phyloP scores from a whole-genome alignment of 2,888 invertebrate species.

The Cremastobaeus sp. region DNA sequence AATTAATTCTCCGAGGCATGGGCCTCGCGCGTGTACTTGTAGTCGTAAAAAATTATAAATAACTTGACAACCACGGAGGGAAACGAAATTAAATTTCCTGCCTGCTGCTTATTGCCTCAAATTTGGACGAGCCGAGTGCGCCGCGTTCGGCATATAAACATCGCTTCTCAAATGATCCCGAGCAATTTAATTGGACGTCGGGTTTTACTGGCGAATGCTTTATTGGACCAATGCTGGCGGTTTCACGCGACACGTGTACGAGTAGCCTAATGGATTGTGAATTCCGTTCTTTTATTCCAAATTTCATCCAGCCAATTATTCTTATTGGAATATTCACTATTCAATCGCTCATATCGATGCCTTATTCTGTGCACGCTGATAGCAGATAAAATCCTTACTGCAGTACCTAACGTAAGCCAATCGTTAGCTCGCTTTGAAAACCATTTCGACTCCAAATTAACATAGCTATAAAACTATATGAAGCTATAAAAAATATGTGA shows the following conservation, averaged over 20 bases:
- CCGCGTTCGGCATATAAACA: constrained; percentile 15
- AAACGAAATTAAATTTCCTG: constrained; percentile 49
- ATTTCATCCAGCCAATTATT: constrained; percentile 23
- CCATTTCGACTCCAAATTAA: no score
- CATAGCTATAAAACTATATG: no score
- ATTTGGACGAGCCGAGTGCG: constrained; percentile 33
- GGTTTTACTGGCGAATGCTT: constrained; percentile 30
- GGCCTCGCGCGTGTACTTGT: constrained; percentile 5
- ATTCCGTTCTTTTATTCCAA: constrained; percentile 14
- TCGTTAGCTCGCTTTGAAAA: no score
- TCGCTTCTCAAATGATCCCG: constrained; percentile 15
- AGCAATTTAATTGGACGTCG: constrained; percentile 35
- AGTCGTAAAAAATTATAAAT: constrained; percentile 39
- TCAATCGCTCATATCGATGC: not conserved
- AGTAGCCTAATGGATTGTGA: constrained; percentile 21
- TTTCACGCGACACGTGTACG: constrained; percentile 37
- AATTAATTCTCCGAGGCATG: no score
- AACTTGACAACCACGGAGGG: constrained; percentile 14
- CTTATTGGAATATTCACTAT: constrained; percentile 9
- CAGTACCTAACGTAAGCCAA: no score
- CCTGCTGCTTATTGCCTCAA: constrained; percentile 30
- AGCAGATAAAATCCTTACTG: no score
- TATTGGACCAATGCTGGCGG: constrained; percentile 35
- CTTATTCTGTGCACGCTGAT: no score
- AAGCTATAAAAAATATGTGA: no score